Base-by-base conservation (phyloP, 2,888 invertebrate species). In the Tribolium freemani region DNA sequence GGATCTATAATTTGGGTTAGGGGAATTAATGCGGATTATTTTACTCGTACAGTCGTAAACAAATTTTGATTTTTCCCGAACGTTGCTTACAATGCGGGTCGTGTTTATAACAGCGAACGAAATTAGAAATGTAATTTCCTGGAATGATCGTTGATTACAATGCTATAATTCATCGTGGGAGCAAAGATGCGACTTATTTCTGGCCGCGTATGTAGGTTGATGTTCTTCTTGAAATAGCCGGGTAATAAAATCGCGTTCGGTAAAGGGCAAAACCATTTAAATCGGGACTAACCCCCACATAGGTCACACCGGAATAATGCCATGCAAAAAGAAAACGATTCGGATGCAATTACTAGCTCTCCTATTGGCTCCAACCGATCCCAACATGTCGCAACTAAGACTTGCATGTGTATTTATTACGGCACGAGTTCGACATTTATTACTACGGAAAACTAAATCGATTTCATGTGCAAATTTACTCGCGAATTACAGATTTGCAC, bases 401-500 rank as follows among this genome's bases (percentile, higher is more conserved):
- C 66, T 20, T 54, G 66, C 54, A 66, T 54, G 66, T 45, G 54
- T 54, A 66, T 66, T 66, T 66, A 66, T 66, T 66, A 66, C 54
- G n/a, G 64, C 53, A 64, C 64, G 64, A 64, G 20, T 66, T 66
- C 54, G 66, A 64, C 64, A 13, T 64, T 64, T 64, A 64, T 64
- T 64, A 64, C 51, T 38, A 21, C 21, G 13, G 53, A 48, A 64
- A 26, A 53, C 53, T 66, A 54, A 54, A 66, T 66, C 66, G 66
- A 54, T 53, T 54, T 13, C 54, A 13, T 54, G 66, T 66, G 66
- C 66, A 66, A 66, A 66, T 66, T 64, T 64, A 31, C 48, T 16
- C 16, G 16, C 16, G 48, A 48, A 61, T 48, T 61, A 48, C 60
- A n/a, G 31, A 61, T 61, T 61, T n/a, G 9, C 16, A 45, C 13